phyloP scores from a whole-genome alignment of 2,113 vertebrate genomes.

The Myotis lucifugus region DNA sequence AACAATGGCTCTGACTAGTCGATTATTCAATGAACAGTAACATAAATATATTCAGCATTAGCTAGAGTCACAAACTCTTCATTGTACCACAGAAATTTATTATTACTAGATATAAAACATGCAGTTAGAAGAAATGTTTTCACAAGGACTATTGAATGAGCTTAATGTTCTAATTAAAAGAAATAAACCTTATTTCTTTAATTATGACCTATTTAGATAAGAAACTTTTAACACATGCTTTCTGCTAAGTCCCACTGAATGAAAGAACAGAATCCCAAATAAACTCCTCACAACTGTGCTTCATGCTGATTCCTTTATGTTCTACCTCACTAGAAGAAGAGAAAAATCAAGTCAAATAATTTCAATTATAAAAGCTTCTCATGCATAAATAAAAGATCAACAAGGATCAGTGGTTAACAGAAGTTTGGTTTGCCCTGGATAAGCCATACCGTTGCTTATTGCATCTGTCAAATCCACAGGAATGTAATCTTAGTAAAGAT shows the following conservation, averaged over 20 bases:
- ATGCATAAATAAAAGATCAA: constrained; percentile 23
- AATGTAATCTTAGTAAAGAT: constrained; percentile 51
- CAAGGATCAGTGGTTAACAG: not conserved
- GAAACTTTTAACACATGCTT: constrained; percentile 55
- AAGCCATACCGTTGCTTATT: not conserved
- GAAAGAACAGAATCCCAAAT: constrained; percentile 39
- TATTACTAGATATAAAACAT: constrained; percentile 55
- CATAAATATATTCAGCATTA: not conserved
- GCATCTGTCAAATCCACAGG: constrained; percentile 21
- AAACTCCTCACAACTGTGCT: not conserved
- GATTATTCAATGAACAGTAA: not conserved
- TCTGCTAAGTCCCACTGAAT: constrained; percentile 13
- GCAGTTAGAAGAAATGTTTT: constrained; percentile 42
- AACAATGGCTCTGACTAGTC: not conserved
- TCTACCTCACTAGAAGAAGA: not conserved
- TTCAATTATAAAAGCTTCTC: constrained; percentile 13
- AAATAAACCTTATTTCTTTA: constrained; percentile 49
- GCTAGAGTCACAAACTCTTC: constrained; percentile 34
- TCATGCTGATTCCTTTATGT: not conserved
- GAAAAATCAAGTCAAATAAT: constrained; percentile 21
- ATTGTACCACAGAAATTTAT: constrained; percentile 7
- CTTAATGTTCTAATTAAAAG: constrained; percentile 65
- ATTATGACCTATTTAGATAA: constrained; percentile 54
- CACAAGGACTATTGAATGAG: constrained; percentile 28
- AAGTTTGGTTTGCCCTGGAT: constrained; percentile 7